phyloP scores from a whole-genome alignment of 2,113 vertebrate genomes.

The Saccopteryx bilineata region DNA sequence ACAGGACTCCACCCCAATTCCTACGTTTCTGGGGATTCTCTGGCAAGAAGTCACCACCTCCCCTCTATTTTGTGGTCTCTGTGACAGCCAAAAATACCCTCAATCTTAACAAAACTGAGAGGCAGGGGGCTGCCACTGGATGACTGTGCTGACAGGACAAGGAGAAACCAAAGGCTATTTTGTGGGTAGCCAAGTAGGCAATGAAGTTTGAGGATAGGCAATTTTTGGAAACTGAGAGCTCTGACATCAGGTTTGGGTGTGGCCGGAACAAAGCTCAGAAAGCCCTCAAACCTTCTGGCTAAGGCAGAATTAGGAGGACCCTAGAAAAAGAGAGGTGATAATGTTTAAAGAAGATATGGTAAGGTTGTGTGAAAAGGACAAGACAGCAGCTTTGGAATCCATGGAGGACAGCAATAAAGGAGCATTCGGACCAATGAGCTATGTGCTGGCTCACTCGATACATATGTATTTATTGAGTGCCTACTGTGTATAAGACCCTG shows the following conservation, averaged over 20 bases:
- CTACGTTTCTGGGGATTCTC: constrained; percentile 50
- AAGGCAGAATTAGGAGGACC: not conserved
- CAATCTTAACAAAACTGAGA: not conserved
- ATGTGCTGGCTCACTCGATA: rapidly evolving
- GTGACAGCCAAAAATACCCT: constrained; percentile 20
- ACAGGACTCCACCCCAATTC: not conserved
- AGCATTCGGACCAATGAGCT: not conserved
- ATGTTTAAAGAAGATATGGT: not conserved
- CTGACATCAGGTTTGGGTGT: not conserved
- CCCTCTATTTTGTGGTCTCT: constrained; percentile 15
- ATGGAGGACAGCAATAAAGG: rapidly evolving
- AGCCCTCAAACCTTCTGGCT: not conserved
- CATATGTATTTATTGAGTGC: rapidly evolving
- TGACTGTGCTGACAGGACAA: not conserved
- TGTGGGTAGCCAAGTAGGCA: not conserved
- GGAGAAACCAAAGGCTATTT: not conserved
- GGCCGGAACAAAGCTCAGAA: not conserved
- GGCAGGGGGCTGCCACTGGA: not conserved
- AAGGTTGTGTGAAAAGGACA: not conserved
- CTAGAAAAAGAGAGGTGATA: not conserved
- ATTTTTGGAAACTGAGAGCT: constrained; percentile 7
- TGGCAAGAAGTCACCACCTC: constrained; percentile 44
- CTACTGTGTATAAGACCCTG: not conserved
- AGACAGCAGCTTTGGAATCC: not conserved
- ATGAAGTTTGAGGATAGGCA: not conserved